Base-by-base conservation (phyloP, 1,140 invertebrate genomes). In the Capitella teleta region DNA sequence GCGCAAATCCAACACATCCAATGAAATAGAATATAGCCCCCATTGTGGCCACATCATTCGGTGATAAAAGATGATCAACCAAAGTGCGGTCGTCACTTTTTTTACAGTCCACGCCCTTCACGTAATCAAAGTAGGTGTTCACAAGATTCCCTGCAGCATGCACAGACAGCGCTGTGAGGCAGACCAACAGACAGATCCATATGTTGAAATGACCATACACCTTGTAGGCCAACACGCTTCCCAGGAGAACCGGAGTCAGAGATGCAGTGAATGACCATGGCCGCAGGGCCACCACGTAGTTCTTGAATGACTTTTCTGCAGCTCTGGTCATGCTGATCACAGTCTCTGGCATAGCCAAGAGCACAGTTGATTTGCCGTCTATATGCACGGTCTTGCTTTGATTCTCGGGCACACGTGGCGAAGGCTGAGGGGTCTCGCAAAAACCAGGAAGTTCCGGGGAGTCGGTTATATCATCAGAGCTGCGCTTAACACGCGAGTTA, bases 111-210 rank as follows among this genome's bases (percentile, higher is more conserved):
- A 95, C 89, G 26, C 90, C 91, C 74, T 88, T 87, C 5, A 87
- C 79, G 66, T 87, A 96, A 73, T 95, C 90, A 66, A 84, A 94
- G 68, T 94, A 95, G 0, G 90, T 95, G 66, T 96, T 95, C 1
- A 96, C 90, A n/a, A 95, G 81, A 73, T 95, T 95, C 30, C 90
- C 91, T 47, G 91, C 91, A 42, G 87, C 88, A 68, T 95, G 91
- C 2, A 95, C 90, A 14, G 85, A 88, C 43, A 93, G 74, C 5
- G 91, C 81, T 1, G 87, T 92, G 38, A 87, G 79, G 21, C 87
- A 72, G 1, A 88, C 91, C 0, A 90, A 72, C 6, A 91, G 58
- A 49, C 92, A 78, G 3, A 84, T 84, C 34, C 84, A 63, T 67
- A 85, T 77, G 61, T 80, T 87, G 62, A 93, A 90, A 40, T 82